Conservation (phyloP, 2,888 invertebrate species). For the Melanchra persicariae region DNA sequence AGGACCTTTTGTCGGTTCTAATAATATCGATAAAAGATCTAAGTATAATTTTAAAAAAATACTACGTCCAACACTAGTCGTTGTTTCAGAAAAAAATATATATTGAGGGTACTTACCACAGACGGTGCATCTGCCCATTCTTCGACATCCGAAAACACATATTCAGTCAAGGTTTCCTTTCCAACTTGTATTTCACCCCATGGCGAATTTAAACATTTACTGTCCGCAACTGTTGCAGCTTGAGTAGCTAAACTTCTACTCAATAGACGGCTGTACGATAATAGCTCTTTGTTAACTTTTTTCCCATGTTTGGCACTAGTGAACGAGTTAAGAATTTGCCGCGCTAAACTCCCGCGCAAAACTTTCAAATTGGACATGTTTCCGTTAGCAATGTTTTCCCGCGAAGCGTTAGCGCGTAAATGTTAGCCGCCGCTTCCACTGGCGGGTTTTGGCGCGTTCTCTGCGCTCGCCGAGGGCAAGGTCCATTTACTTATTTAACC, state of each 20-base stretch:
- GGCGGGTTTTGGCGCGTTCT: conserved; percentile 82
- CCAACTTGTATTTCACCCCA: conserved; percentile 90
- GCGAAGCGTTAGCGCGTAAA: conserved; percentile 77
- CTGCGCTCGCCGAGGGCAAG: conserved; percentile 79
- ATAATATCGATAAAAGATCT: too few relatives aligned
- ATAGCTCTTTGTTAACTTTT: conserved; percentile 69
- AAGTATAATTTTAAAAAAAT: too few relatives aligned
- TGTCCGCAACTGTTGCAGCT: conserved; percentile 78
- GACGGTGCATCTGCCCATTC: conserved; percentile 91
- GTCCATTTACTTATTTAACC: conserved; percentile 80
- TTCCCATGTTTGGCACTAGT: conserved; percentile 73
- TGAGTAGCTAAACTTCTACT: conserved; percentile 80
- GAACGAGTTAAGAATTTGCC: conserved; percentile 78
- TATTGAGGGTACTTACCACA: conserved; percentile 90
- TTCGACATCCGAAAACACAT: conserved; percentile 90
- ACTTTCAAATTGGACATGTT: conserved; percentile 87
- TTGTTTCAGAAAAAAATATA: background rate
- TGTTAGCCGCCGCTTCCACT: conserved; percentile 71
- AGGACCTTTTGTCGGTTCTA: too few relatives aligned
- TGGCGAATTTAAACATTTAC: conserved; percentile 80
- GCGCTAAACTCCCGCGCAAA: conserved; percentile 86
- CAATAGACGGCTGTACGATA: conserved; percentile 64
- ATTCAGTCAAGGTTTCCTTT: conserved; percentile 90
- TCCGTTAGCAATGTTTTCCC: conserved; percentile 76
- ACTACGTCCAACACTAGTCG: background rate